These are phyloP conservation scores for Lepus europaeus DNA, from an alignment of 2,113 vertebrate species.

Conservation along the genomic window DNA sequence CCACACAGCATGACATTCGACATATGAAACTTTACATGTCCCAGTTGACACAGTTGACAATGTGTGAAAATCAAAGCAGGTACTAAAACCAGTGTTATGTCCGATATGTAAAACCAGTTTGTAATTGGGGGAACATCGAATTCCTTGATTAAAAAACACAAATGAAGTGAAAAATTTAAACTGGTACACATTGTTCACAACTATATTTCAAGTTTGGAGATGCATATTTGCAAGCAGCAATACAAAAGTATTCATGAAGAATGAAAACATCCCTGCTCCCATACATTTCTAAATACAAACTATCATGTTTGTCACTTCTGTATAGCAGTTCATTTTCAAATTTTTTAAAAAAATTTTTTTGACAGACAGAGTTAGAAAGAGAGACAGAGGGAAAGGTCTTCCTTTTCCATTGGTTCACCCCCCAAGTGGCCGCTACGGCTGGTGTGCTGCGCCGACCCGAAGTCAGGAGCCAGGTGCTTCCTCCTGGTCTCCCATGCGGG, in stretches of 20 bases:
- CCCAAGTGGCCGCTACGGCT: no score
- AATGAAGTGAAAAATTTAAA: slow-evolving; percentile 92
- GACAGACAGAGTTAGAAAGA: no score
- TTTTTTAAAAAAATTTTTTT: no score
- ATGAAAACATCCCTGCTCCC: slow-evolving; percentile 99
- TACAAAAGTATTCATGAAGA: slow-evolving; percentile 98
- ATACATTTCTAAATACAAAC: slow-evolving; percentile 99
- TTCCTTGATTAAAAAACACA: slow-evolving; percentile 88
- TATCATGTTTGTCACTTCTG: slow-evolving; percentile 99
- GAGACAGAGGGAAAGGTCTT: no score
- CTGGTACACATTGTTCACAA: slow-evolving; percentile 95
- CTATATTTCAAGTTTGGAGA: slow-evolving; percentile 97
- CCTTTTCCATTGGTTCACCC: no score
- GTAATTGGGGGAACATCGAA: slow-evolving; percentile 82
- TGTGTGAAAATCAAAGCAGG: slow-evolving; percentile 84
- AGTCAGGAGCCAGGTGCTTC: no score
- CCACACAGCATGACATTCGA: slow-evolving; percentile 83
- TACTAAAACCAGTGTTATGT: slow-evolving; percentile 83
- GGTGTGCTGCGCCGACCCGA: no score
- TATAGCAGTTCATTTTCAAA: slow-evolving; percentile 98
- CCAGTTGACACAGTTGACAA: slow-evolving; percentile 66
- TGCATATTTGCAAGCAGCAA: slow-evolving; percentile 98
- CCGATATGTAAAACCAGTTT: slow-evolving; percentile 84
- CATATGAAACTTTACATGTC: slow-evolving; percentile 80
- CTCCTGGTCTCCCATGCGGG: no score